Evolutionary conservation across 1,140 invertebrate species (phyloP).

Genomic region (Myzus persicae): DNA sequence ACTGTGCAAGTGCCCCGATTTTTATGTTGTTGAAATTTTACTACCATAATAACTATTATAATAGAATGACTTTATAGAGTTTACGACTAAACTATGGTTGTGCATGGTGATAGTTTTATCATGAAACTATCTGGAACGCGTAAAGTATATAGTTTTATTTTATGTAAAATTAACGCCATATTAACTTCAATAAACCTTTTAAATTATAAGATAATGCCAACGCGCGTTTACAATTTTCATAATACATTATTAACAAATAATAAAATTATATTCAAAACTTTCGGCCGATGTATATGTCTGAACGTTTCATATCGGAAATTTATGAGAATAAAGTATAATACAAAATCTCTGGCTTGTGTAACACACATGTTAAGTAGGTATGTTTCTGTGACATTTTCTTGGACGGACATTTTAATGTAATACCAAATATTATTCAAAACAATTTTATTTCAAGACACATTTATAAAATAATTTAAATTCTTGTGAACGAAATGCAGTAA

Average conservation of each 20-base stretch:
- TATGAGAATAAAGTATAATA: neutral
- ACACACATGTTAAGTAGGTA: neutral
- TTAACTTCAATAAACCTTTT: neutral
- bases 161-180: neutral
- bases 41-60: constrained; percentile 18
- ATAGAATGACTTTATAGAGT: constrained; percentile 4
- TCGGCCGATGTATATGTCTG: neutral
- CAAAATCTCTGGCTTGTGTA: neutral
- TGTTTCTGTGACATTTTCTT: neutral
- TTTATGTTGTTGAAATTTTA: neutral
- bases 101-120: neutral
- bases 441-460: neutral
- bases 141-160: constrained; percentile 16
- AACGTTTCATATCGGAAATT: neutral
- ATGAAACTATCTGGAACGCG: neutral
- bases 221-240: neutral
- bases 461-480: neutral
- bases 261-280: neutral
- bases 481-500: neutral
- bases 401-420: neutral
- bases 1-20: neutral
- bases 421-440: neutral
- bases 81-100: neutral
- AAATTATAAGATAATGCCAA: neutral
- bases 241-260: neutral